phyloP scores from a whole-genome alignment of 2,113 vertebrate species.

The Rhagologus leucostigma region DNA sequence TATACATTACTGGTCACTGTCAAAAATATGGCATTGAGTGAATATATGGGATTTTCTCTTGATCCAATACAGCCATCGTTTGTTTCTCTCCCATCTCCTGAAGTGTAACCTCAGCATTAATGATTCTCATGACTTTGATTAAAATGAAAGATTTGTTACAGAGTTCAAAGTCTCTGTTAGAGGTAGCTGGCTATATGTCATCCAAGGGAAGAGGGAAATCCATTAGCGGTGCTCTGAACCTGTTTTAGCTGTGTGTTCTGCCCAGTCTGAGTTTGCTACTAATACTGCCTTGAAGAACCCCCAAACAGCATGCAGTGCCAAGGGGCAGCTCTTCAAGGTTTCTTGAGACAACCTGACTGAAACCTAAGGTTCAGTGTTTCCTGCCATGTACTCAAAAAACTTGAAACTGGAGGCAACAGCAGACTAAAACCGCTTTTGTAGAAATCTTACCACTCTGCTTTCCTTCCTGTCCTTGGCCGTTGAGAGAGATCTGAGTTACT shows the following conservation, averaged over 20 bases:
- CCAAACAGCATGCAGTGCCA: not conserved
- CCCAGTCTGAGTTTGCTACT: not conserved
- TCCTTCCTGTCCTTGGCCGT: slow-evolving; percentile 20
- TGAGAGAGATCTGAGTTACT: not conserved
- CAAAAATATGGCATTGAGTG: not conserved
- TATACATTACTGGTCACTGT: not conserved
- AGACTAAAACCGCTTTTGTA: not conserved
- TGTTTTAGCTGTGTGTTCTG: not conserved
- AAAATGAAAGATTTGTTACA: not conserved
- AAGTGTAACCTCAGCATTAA: not conserved
- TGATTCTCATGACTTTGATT: not conserved
- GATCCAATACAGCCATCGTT: not conserved
- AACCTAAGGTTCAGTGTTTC: not conserved
- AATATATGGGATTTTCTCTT: not conserved
- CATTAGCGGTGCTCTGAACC: not conserved
- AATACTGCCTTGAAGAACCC: not conserved
- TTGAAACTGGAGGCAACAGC: not conserved
- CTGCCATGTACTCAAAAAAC: not conserved
- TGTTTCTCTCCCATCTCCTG: not conserved
- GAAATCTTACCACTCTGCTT: not conserved
- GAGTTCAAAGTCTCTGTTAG: not conserved
- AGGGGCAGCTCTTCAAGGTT: not conserved
- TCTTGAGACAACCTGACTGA: not conserved
- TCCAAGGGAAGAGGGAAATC: not conserved
- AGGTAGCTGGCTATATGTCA: not conserved